These are phyloP conservation scores for Protophormia terraenovae DNA, from an alignment of 2,888 invertebrate genomes.

Conservation along the genomic window DNA sequence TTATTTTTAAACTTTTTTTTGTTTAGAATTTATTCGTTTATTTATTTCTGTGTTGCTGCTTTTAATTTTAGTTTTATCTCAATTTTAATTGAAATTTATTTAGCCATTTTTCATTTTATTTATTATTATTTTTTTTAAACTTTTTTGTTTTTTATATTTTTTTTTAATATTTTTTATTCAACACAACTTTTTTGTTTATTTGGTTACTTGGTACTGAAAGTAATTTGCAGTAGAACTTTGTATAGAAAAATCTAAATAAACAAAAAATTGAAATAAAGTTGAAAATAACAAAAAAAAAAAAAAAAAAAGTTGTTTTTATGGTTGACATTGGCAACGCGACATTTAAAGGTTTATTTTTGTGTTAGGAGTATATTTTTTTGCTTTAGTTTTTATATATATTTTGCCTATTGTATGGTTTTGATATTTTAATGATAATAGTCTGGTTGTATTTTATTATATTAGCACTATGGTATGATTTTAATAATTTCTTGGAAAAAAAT, in stretches of 20 bases:
- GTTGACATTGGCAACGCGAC: conserved; percentile 78
- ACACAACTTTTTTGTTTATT: conserved; percentile 43
- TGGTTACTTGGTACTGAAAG: conserved; percentile 52
- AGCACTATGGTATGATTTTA: conserved; percentile 19
- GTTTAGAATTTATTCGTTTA: neutral
- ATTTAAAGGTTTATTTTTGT: conserved; percentile 57
- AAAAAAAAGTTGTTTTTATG: conserved; percentile 63
- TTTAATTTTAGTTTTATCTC: conserved; percentile 13
- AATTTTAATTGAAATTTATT: conserved; percentile 51
- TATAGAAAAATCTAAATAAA: conserved; percentile 26
- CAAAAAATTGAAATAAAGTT: conserved; percentile 19
- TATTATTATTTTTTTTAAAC: neutral
- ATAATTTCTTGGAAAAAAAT: too few species aligned
- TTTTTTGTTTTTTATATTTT: neutral
- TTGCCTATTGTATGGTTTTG: conserved; percentile 36
- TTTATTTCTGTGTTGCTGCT: neutral
- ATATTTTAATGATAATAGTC: conserved; percentile 35
- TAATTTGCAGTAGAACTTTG: neutral
- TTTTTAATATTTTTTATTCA: neutral
- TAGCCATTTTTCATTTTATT: conserved; percentile 25
- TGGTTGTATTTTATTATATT: neutral
- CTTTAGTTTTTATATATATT: neutral
- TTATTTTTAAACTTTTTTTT: neutral
- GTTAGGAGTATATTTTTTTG: neutral
- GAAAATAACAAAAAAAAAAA: conserved; percentile 51